A percentile compares a stretch with the other conserved stretches of the same genome.
Conservation (phyloP, 2,797 vertebrate species). For the Oreortyx pictus region DNA sequence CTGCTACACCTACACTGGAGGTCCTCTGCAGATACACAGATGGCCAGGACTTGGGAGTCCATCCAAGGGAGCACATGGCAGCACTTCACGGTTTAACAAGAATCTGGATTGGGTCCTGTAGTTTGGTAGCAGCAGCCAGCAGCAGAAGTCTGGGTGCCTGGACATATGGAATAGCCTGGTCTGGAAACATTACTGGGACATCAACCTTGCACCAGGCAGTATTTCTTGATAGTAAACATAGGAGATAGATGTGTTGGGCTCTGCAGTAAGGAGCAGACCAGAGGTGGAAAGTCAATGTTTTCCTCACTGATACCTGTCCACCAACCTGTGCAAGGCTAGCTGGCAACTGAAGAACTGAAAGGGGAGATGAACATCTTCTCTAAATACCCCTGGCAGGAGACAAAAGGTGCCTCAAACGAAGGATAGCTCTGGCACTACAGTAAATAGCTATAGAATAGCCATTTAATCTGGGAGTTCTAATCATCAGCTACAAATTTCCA, state of each 20-base stretch:
- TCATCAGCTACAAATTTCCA: neutral
- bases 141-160: neutral
- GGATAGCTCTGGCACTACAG: neutral
- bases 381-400: neutral
- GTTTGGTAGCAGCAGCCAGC: neutral
- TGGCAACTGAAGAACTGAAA: neutral
- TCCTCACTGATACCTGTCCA: neutral
- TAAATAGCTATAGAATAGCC: neutral
- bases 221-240: neutral
- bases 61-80: neutral
- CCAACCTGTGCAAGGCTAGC: neutral
- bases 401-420: neutral
- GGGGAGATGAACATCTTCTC: neutral
- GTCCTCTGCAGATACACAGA: neutral
- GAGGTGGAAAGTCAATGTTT: neutral
- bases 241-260: neutral
- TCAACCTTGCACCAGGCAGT: neutral
- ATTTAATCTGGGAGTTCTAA: neutral
- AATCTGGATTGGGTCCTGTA: slow-evolving; percentile 22
- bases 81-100: neutral
- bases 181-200: neutral
- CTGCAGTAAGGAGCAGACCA: neutral
- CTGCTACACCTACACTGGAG: neutral
- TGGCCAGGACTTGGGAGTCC: neutral
- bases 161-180: neutral